Evolutionary conservation across 2,113 vertebrate species (phyloP).

Genomic region (Takifugu bimaculatus): DNA sequence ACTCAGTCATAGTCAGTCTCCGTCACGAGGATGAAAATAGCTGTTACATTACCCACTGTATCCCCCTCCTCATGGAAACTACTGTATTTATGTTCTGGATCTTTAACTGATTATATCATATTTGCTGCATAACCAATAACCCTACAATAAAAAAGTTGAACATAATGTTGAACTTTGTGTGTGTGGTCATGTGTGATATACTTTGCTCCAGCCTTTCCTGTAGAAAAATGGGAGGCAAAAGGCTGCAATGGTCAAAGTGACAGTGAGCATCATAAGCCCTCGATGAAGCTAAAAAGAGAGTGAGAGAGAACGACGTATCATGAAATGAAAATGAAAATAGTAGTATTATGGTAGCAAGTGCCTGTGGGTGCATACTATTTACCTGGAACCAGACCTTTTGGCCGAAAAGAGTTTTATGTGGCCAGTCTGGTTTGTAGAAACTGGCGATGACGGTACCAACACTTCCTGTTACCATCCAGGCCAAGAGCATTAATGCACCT

Average conservation of each 20-base stretch:
- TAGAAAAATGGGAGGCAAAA: slow-evolving; percentile 84
- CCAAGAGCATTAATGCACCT: slow-evolving; percentile 83
- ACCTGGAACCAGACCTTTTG: slow-evolving; percentile 85
- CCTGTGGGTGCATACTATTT: background rate
- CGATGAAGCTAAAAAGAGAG: slow-evolving; percentile 79
- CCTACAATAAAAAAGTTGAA: background rate
- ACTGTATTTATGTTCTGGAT: no score
- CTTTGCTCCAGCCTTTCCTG: slow-evolving; percentile 80
- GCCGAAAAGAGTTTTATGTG: slow-evolving; percentile 72
- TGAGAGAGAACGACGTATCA: background rate
- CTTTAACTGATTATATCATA: background rate
- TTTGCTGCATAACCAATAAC: background rate
- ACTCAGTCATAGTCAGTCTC: no score
- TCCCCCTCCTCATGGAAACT: no score
- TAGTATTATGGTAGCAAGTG: background rate
- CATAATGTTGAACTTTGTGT: background rate
- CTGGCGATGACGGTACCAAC: slow-evolving; percentile 79
- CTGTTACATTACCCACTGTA: no score
- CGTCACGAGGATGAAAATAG: no score
- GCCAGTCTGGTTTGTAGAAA: slow-evolving; percentile 84
- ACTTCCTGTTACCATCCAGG: slow-evolving; percentile 82
- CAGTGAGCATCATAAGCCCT: slow-evolving; percentile 76
- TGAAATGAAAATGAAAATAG: no score
- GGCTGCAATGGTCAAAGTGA: slow-evolving; percentile 72
- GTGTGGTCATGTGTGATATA: slow-evolving; percentile 32